Conservation (phyloP, 1,140 invertebrate species). For the Meloidogyne hapla region DNA sequence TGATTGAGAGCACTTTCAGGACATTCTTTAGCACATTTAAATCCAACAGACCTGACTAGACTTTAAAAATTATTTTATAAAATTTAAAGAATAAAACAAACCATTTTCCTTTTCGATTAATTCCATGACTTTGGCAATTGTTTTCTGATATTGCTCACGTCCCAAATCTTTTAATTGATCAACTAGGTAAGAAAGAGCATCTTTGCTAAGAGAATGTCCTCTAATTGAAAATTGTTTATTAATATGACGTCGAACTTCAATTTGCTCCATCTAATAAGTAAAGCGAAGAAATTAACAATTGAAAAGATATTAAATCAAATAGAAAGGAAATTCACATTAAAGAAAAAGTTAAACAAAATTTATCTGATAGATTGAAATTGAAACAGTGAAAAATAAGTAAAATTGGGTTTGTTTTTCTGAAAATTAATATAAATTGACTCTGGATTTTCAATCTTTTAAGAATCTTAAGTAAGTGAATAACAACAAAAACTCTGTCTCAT, state of each 20-base stretch:
- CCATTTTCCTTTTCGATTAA: conserved; percentile 31
- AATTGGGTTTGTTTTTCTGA: no score
- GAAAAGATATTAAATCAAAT: not conserved
- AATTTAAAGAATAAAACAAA: not conserved
- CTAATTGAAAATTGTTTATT: conserved; percentile 15
- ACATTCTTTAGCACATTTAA: conserved; percentile 21
- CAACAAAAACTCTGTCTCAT: no score
- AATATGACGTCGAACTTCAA: conserved; percentile 8
- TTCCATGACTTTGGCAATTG: conserved; percentile 24
- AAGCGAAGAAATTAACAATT: not conserved
- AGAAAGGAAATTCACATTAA: no score
- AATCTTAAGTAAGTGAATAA: no score
- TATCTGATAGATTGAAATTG: no score
- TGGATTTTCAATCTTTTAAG: no score
- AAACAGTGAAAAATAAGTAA: no score
- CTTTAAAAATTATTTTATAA: conserved; percentile 8
- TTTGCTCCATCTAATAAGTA: not conserved
- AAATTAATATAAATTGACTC: no score
- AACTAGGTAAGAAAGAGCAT: conserved; percentile 27
- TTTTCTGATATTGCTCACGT: conserved; percentile 7
- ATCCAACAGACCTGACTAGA: conserved; percentile 23
- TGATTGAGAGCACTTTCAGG: not conserved
- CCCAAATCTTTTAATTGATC: conserved; percentile 29
- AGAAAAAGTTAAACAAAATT: no score
- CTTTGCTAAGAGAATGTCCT: conserved; percentile 27